phyloP scores from a whole-genome alignment of 2,797 vertebrate genomes.

The Siniperca undulata region DNA sequence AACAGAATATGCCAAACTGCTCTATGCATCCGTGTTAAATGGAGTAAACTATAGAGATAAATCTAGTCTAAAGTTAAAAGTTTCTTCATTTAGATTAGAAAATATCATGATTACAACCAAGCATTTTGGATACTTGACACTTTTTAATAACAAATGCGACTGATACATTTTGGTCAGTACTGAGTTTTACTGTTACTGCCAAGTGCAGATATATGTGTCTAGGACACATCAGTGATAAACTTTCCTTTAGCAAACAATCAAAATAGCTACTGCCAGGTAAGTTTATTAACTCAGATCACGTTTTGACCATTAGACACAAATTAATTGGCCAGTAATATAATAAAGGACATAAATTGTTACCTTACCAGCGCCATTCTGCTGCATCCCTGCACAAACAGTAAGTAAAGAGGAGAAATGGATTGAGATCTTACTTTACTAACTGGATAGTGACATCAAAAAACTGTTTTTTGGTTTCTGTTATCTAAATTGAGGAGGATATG shows the following conservation, averaged over 20 bases:
- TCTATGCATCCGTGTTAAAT: neutral
- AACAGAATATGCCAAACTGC: neutral
- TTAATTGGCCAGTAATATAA: neutral
- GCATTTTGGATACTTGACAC: neutral
- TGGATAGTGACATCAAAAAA: neutral
- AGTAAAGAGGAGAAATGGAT: neutral
- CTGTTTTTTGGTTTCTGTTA: neutral
- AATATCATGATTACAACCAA: neutral
- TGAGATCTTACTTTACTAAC: neutral
- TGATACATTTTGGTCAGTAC: neutral
- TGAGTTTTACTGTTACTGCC: neutral
- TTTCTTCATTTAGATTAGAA: neutral
- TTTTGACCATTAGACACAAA: neutral
- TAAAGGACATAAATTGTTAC: neutral
- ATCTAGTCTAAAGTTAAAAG: neutral
- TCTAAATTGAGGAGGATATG: neutral
- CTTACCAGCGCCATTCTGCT: neutral
- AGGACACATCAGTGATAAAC: neutral
- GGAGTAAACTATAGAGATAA: too few relatives aligned
- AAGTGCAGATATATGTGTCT: neutral
- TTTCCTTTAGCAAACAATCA: neutral
- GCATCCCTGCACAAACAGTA: neutral
- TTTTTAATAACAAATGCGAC: neutral
- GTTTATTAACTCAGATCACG: neutral
- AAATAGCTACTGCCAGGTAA: neutral